Percentiles rank a stretch among this genome's conserved stretches.
These are phyloP conservation scores for Malurus elegans DNA, from an alignment of 2,113 vertebrate species.

Conservation along the genomic window DNA sequence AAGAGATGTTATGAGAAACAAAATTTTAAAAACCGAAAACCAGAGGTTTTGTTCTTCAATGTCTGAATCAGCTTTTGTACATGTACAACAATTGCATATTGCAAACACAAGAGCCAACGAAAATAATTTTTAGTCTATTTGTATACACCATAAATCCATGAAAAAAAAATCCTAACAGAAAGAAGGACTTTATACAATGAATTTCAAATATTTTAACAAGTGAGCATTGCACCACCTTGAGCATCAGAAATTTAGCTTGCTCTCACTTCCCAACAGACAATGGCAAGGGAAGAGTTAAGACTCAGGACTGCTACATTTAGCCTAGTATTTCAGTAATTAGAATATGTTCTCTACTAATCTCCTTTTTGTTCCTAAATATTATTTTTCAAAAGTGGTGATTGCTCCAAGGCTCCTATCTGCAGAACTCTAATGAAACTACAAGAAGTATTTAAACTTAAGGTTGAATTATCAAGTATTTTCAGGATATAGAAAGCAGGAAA, in stretches of 20 bases:
- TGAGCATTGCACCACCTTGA: not conserved
- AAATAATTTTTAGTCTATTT: slow-evolving; percentile 2
- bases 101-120: not conserved
- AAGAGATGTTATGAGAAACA: not conserved
- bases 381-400: slow-evolving; percentile 42
- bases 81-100: not conserved
- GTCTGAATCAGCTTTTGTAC: not conserved
- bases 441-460: slow-evolving; percentile 32
- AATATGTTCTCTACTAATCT: not conserved
- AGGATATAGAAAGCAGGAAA: slow-evolving; percentile 69
- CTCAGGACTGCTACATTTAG: not conserved
- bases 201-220: not conserved
- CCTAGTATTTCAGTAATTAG: not conserved
- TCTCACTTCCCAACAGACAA: not conserved
- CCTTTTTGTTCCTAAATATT: slow-evolving; percentile 5
- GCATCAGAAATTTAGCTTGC: not conserved
- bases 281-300: not conserved
- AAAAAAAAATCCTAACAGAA: slow-evolving; percentile 29
- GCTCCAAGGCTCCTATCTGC: slow-evolving; percentile 30
- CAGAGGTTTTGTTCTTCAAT: not conserved
- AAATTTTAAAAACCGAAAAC: not conserved
- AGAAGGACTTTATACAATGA: not conserved
- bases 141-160: not conserved
- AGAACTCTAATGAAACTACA: slow-evolving; percentile 28
- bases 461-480: slow-evolving; percentile 64